Percentiles rank a stretch among this genome's conserved stretches.
phyloP scores from a whole-genome alignment of 2,113 vertebrate genomes.

The Percopsis transmontana region DNA sequence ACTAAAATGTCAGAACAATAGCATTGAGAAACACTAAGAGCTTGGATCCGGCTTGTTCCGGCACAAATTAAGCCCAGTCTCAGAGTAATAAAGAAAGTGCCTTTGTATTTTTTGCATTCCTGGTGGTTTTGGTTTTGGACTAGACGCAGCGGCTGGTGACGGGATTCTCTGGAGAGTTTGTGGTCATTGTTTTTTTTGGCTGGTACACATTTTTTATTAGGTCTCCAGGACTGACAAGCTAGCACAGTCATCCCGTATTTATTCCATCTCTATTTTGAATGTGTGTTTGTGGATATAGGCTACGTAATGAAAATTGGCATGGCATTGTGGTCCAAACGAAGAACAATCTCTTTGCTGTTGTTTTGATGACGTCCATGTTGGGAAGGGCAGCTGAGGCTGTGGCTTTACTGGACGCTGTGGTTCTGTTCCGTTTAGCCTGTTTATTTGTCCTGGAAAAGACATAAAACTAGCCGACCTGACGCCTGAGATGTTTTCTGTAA shows the following conservation, averaged over 20 bases:
- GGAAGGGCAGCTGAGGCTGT: conserved; percentile 17
- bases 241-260: conserved; percentile 40
- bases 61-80: too few relatives aligned
- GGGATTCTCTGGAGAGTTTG: conserved; percentile 42
- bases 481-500: conserved; percentile 11
- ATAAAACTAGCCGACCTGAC: conserved; percentile 34
- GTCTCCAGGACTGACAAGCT: conserved; percentile 12
- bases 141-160: not conserved
- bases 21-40: too few relatives aligned
- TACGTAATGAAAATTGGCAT: conserved; percentile 28
- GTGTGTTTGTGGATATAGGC: conserved; percentile 28
- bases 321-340: conserved; percentile 16
- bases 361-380: conserved; percentile 20
- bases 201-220: conserved; percentile 36
- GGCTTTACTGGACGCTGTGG: conserved; percentile 24
- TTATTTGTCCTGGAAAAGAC: conserved; percentile 48
- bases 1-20: too few relatives aligned
- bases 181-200: conserved; percentile 39
- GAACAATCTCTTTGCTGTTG: conserved; percentile 36
- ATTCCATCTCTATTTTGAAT: conserved; percentile 39
- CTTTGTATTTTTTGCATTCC: conserved; percentile 28
- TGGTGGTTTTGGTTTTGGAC: conserved; percentile 44
- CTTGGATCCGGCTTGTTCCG: not conserved
- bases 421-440: conserved; percentile 42
- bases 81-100: not conserved